Conservation (phyloP, 2,113 vertebrate species). For the Girardinichthys multiradiatus region DNA sequence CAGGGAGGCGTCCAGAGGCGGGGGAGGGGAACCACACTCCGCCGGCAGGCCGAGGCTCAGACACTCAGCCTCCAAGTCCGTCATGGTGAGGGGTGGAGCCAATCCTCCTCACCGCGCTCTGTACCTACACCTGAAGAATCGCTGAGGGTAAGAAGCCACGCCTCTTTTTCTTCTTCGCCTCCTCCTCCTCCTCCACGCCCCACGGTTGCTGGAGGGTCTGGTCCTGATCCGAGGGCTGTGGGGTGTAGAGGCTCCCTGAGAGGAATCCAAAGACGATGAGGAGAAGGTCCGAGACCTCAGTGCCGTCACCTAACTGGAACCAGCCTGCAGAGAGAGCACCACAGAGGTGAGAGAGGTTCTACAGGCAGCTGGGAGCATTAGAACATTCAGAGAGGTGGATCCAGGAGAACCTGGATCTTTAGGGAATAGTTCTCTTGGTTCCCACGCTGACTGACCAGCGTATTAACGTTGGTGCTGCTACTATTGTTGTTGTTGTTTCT, state of each 20-base stretch:
- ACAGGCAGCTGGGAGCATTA: neutral
- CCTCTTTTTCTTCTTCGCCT: too few species aligned
- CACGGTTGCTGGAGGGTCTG: conserved; percentile 1
- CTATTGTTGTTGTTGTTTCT: too few species aligned
- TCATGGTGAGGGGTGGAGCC: conserved; percentile 71
- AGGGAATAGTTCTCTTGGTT: too few species aligned
- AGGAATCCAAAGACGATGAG: neutral
- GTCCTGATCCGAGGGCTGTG: conserved; percentile 16
- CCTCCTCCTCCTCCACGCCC: conserved; percentile 8
- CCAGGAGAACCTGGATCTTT: neutral
- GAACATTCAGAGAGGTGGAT: too few species aligned
- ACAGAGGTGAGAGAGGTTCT: too few species aligned
- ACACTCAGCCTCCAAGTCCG: conserved; percentile 79
- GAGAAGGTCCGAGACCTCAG: conserved; percentile 34
- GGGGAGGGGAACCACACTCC: conserved; percentile 59
- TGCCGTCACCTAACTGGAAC: conserved; percentile 39
- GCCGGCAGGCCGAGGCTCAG: conserved; percentile 70
- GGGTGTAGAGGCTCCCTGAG: conserved; percentile 26
- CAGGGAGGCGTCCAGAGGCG: conserved; percentile 55
- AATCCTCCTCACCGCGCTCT: conserved; percentile 40
- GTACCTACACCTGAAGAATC: conserved; percentile 15
- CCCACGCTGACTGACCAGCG: too few species aligned
- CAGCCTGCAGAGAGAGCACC: conserved; percentile 36
- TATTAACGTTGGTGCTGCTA: too few species aligned
- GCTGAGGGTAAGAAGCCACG: neutral